Conservation (phyloP, 1,140 invertebrate genomes). For the Dendroctonus valens region DNA sequence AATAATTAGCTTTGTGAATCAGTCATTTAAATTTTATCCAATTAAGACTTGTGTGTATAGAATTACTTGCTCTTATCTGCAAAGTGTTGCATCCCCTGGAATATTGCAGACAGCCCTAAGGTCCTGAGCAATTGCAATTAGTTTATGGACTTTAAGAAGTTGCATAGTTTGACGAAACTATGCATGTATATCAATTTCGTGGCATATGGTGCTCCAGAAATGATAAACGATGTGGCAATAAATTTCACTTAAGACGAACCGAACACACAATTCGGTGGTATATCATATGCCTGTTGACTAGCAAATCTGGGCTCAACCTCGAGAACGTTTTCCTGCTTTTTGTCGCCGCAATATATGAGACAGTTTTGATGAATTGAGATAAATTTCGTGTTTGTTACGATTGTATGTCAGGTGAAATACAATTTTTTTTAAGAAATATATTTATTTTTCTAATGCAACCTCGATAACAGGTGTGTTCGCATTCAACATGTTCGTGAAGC, state of each 20-base stretch:
- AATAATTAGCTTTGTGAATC: too few relatives aligned
- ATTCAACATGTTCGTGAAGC: too few relatives aligned
- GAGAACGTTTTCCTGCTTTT: constrained; percentile 6
- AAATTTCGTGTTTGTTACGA: neutral
- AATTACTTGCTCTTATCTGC: too few relatives aligned
- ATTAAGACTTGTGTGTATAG: too few relatives aligned
- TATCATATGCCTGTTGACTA: constrained; percentile 25
- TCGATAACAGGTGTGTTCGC: too few relatives aligned
- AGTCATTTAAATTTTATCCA: too few relatives aligned
- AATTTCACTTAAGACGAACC: constrained; percentile 27
- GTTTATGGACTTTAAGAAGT: constrained; percentile 5
- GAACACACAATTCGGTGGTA: constrained; percentile 20
- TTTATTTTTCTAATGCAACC: too few relatives aligned
- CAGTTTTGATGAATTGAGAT: constrained; percentile 1
- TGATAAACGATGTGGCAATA: constrained; percentile 30
- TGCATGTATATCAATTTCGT: constrained; percentile 18
- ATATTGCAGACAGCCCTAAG: too few relatives aligned
- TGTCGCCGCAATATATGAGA: constrained; percentile 12
- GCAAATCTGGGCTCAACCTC: constrained; percentile 17
- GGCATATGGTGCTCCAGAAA: constrained; percentile 16
- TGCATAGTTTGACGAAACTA: constrained; percentile 25
- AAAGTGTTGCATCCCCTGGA: too few relatives aligned
- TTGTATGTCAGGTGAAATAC: too few relatives aligned
- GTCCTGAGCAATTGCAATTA: neutral
- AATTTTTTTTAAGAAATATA: too few relatives aligned